A percentile compares a stretch with the other conserved stretches of the same genome.
phyloP scores from a whole-genome alignment of 2,113 vertebrate species.

The Varanus salvator region DNA sequence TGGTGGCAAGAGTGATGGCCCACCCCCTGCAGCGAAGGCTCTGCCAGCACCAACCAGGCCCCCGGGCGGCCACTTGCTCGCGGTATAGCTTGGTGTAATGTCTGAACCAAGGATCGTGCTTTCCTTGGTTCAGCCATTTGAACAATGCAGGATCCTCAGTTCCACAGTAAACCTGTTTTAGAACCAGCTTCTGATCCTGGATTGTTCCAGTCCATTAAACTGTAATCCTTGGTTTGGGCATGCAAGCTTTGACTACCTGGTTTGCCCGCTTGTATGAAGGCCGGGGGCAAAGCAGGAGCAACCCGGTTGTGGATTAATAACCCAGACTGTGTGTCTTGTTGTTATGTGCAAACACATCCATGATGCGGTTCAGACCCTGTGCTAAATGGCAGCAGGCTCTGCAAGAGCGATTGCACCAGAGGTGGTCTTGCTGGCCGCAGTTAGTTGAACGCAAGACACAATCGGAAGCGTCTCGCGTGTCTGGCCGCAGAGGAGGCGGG shows the following conservation, averaged over 20 bases:
- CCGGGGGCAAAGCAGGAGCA: too few species aligned
- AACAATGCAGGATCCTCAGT: background rate
- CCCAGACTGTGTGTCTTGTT: background rate
- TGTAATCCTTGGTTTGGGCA: background rate
- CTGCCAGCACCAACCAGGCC: too few species aligned
- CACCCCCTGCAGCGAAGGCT: background rate
- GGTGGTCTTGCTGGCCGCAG: background rate
- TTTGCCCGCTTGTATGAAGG: background rate
- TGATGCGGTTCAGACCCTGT: background rate
- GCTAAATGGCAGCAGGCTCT: background rate
- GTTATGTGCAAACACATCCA: too few species aligned
- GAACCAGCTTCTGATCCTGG: background rate
- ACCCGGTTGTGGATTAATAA: background rate
- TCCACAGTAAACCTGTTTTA: background rate
- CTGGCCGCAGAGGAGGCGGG: too few species aligned
- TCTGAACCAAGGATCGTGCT: background rate
- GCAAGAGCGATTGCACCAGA: too few species aligned
- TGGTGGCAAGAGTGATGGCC: background rate
- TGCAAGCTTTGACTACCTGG: background rate
- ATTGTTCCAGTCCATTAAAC: background rate
- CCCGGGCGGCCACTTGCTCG: background rate
- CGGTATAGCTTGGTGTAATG: too few species aligned
- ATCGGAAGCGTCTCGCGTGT: background rate
- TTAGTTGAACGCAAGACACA: background rate
- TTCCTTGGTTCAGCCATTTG: too few species aligned